Conservation (phyloP, 2,797 vertebrate genomes). For the Intellagama lesueurii region DNA sequence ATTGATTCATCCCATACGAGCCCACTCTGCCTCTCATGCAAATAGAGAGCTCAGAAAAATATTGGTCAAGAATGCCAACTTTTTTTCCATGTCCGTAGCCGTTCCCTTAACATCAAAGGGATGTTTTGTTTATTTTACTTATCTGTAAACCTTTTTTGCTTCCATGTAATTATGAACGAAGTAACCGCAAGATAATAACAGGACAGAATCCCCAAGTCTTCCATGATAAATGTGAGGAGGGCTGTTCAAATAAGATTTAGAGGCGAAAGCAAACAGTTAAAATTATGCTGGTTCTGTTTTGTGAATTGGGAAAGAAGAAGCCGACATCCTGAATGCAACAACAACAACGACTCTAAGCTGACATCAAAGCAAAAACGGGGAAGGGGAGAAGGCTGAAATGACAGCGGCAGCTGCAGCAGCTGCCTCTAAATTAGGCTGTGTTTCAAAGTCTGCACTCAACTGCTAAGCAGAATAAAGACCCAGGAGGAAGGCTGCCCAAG, state of each 20-base stretch:
- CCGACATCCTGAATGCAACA: constrained; percentile 79
- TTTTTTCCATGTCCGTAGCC: constrained; percentile 36
- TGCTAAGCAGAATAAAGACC: constrained; percentile 85
- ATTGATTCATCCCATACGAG: background rate
- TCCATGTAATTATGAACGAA: constrained; percentile 52
- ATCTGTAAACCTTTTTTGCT: constrained; percentile 25
- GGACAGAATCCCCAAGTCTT: constrained; percentile 30
- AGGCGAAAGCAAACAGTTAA: constrained; percentile 65
- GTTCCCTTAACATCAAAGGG: constrained; percentile 53
- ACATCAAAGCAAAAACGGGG: constrained; percentile 87
- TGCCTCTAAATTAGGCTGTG: constrained; percentile 90
- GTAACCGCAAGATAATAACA: background rate
- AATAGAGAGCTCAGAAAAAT: background rate
- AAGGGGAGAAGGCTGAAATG: constrained; percentile 86
- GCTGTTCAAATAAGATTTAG: constrained; percentile 65
- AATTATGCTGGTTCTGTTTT: constrained; percentile 66
- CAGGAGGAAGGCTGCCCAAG: constrained; percentile 85
- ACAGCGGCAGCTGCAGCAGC: constrained; percentile 96
- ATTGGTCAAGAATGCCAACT: no score
- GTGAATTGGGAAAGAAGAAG: constrained; percentile 70
- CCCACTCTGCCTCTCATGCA: background rate
- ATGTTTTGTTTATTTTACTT: constrained; percentile 27
- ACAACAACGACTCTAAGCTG: constrained; percentile 83
- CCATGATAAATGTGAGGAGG: background rate
- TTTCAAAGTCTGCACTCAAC: constrained; percentile 91